Conservation (phyloP, 30 jellyfish, hydroid and myxozoan genomes). For the Aurelia sp. region DNA sequence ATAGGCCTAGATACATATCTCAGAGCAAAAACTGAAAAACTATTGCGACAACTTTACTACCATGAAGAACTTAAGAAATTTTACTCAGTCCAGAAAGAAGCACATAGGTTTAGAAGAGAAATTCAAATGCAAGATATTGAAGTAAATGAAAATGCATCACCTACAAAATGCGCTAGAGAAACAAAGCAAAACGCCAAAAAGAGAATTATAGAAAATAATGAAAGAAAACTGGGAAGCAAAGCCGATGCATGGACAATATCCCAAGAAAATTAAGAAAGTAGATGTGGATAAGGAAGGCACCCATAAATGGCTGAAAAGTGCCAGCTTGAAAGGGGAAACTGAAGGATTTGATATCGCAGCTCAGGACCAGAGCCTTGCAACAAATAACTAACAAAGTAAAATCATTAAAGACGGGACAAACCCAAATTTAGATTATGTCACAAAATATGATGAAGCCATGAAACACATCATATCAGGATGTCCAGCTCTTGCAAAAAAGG, state of each 20-base stretch:
- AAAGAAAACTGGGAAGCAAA: no score
- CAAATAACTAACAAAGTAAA: not conserved
- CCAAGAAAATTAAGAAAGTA: conserved; percentile 5
- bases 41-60: no score
- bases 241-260: not conserved
- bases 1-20: no score
- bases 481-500: no score
- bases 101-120: conserved; percentile 8
- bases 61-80: no score
- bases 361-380: conserved; percentile 23
- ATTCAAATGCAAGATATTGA: conserved; percentile 9
- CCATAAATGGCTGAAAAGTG: conserved; percentile 12
- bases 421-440: conserved; percentile 16
- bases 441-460: conserved; percentile 15
- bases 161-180: conserved; percentile 2
- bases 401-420: conserved; percentile 4
- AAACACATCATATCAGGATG: conserved; percentile 38
- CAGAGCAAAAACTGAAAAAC: no score
- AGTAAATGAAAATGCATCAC: not conserved
- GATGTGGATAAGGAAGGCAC: conserved; percentile 21
- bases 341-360: conserved; percentile 15
- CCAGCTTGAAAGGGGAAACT: not conserved
- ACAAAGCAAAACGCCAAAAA: not conserved
- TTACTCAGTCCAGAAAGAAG: not conserved
- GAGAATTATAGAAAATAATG: no score